These are phyloP conservation scores for Entelurus aequoreus DNA, from an alignment of 2,113 vertebrate genomes.

Conservation along the genomic window DNA sequence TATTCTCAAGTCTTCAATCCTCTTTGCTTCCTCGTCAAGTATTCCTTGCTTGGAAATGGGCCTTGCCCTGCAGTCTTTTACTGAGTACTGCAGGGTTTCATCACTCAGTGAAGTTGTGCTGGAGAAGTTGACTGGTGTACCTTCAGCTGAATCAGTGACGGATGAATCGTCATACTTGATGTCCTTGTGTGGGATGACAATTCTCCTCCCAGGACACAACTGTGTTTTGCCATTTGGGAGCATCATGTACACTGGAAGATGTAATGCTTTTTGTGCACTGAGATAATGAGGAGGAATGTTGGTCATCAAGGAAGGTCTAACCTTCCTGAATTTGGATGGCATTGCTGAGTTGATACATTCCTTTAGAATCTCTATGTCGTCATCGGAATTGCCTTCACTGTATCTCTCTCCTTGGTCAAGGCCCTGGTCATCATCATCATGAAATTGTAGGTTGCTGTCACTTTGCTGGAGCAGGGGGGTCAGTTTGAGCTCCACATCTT, in stretches of 20 bases:
- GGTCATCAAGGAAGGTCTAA: slow-evolving; percentile 80
- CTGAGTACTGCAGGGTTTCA: slow-evolving; percentile 82
- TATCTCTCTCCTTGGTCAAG: slow-evolving; percentile 61
- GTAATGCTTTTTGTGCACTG: slow-evolving; percentile 75
- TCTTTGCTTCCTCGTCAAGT: slow-evolving; percentile 51
- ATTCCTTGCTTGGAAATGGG: slow-evolving; percentile 51
- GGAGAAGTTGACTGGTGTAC: slow-evolving; percentile 88
- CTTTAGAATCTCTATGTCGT: slow-evolving; percentile 89
- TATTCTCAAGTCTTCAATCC: slow-evolving; percentile 62
- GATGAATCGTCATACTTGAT: slow-evolving; percentile 80
- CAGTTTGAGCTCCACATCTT: slow-evolving; percentile 93
- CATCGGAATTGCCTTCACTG: slow-evolving; percentile 78
- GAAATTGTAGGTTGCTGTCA: slow-evolving; percentile 67
- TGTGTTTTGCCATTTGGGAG: slow-evolving; percentile 79
- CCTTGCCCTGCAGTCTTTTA: slow-evolving; percentile 62
- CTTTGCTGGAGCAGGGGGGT: slow-evolving; percentile 83
- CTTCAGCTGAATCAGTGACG: slow-evolving; percentile 84
- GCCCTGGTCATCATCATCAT: slow-evolving; percentile 74
- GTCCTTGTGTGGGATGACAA: slow-evolving; percentile 71
- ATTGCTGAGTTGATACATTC: slow-evolving; percentile 93
- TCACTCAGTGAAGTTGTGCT: slow-evolving; percentile 88
- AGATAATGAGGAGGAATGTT: slow-evolving; percentile 73
- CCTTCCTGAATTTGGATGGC: slow-evolving; percentile 90
- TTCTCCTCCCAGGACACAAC: slow-evolving; percentile 63
- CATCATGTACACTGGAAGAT: slow-evolving; percentile 89